Evolutionary conservation across 2,113 vertebrate species (phyloP).

Genomic region (Paramormyrops kingsleyae): DNA sequence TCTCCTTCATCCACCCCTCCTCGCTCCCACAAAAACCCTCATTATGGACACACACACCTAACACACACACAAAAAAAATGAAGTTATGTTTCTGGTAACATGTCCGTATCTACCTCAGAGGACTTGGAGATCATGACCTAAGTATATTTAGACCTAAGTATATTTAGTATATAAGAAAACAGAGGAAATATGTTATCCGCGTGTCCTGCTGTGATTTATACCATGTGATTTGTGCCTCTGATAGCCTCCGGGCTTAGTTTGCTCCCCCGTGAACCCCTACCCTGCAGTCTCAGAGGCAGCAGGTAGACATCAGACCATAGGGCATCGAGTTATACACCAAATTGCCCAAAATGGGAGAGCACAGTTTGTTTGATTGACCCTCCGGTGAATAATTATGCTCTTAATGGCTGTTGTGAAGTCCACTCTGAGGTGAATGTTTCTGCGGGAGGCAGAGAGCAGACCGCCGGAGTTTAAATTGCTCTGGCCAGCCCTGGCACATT

Average conservation of each 20-base stretch:
- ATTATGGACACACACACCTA: not conserved
- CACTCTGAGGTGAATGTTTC: not conserved
- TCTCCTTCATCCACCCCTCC: not conserved
- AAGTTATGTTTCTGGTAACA: not conserved
- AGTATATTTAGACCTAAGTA: slow-evolving; percentile 6
- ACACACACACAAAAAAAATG: not conserved
- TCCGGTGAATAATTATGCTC: slow-evolving; percentile 5
- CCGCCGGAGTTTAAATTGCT: not conserved
- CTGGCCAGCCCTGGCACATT: not conserved
- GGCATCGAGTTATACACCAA: not conserved
- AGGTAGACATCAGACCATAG: not conserved
- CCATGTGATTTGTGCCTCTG: not conserved
- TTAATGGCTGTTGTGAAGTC: slow-evolving; percentile 1
- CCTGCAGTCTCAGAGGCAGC: not conserved
- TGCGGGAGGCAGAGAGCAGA: not conserved
- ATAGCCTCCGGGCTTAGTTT: not conserved
- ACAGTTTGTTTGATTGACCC: not conserved
- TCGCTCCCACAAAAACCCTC: not conserved
- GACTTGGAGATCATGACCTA: not conserved
- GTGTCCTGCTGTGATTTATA: not conserved
- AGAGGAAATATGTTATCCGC: not conserved
- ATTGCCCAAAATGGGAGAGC: not conserved
- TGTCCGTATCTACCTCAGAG: not conserved
- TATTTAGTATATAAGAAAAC: slow-evolving; percentile 3
- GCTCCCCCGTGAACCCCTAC: not conserved